Base-by-base conservation (phyloP, 2,113 vertebrate species). In the Psephotus haematonotus region DNA sequence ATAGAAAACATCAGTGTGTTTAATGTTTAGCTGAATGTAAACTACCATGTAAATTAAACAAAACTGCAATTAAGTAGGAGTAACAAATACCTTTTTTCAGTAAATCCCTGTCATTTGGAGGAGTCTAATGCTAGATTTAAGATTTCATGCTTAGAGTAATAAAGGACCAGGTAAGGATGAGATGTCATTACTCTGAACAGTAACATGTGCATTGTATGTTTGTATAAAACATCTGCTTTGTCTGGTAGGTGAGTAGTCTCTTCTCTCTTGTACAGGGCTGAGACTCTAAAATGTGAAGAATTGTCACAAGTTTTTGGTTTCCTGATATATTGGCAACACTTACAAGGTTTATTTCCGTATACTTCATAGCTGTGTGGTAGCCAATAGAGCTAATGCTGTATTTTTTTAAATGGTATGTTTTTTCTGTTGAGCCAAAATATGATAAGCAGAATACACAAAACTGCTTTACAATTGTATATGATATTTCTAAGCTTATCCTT, bases 401-500 rank as follows among this genome's bases (percentile, higher is more conserved):
- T 22, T 55, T 68, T 68, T 53, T 79, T 35, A 50, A 37, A 39
- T 12, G 5, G 9, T 13, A 4, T 59, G 13, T 20, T 81, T 43
- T 64, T 83, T 14, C 22, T 87, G 3, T 85, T 55, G 25, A 47
- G 28, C 39, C 33, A 64, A 60, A 93, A 60, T 31, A 39, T 5
- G 23, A 29, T 28, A 43, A 72, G n/a, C 11, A 62, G 57, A 44
- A 49, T 13, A 8, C 67, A n/a, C 50, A 55, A 39, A 80, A 39
- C 28, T 65, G 13, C 18, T 94, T 53, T 81, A 20, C 7, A 8
- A 22, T 82, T 69, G 9, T n/a, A 19, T 23, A 3, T 86, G 52
- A 17, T 59, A 18, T 95, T 97, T 92, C 72, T 53, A 95, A 92
- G 78, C 50, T 90, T 63, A 17, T 97, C 98, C 98, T 99, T 99